Percentiles rank a stretch among this genome's conserved stretches.
These are phyloP conservation scores for Garrulus glandarius DNA, from an alignment of 2,797 vertebrate species.

Conservation along the genomic window DNA sequence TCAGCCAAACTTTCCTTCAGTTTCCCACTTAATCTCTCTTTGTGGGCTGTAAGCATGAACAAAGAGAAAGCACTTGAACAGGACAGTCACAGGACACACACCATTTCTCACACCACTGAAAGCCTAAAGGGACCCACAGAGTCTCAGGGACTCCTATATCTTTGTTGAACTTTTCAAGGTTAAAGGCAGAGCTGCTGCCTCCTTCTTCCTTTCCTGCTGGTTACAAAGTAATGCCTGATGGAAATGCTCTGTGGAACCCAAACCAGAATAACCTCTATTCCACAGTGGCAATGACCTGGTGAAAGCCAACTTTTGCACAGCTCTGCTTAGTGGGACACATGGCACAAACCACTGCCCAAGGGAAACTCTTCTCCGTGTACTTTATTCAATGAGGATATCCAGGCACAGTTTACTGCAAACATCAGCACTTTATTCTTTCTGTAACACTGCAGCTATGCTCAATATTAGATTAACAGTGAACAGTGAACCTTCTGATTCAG, in stretches of 20 bases:
- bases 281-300: neutral
- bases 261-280: neutral
- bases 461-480: neutral
- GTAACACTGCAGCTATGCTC: neutral
- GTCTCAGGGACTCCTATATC: neutral
- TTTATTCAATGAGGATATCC: neutral
- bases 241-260: neutral
- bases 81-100: neutral
- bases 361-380: neutral
- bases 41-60: neutral
- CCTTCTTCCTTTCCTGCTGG: neutral
- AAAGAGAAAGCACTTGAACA: neutral
- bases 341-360: neutral
- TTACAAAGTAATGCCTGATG: neutral
- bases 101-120: neutral
- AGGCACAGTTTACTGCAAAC: neutral
- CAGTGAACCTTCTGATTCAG: neutral
- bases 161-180: neutral
- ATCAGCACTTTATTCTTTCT: neutral
- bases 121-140: neutral
- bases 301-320: neutral
- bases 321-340: neutral
- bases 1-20: neutral
- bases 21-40: neutral
- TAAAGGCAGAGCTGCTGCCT: neutral